Conservation (phyloP, 64 coral and sea anemone genomes). For the Stichodactyla helianthus region DNA sequence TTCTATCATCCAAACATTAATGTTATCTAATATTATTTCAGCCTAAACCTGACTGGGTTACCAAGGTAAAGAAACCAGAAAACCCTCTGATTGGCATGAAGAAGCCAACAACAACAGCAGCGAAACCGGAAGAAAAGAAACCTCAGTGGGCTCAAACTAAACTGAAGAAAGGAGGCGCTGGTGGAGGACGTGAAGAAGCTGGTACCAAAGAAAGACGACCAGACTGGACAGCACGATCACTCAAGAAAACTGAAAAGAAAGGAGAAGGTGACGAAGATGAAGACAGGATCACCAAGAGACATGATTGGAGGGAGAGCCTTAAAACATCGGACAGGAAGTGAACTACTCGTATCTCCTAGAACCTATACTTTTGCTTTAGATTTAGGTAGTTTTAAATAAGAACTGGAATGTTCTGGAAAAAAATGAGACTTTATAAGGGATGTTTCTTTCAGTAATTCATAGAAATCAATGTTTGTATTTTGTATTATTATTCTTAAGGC, state of each 20-base stretch:
- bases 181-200: conserved; percentile 1
- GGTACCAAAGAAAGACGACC: conserved; percentile 35
- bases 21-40: not conserved
- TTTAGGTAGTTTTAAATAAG: not conserved
- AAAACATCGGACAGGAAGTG: conserved; percentile 27
- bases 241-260: conserved; percentile 67
- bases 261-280: conserved; percentile 20
- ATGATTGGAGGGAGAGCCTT: conserved; percentile 53
- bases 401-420: not conserved
- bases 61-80: conserved; percentile 58
- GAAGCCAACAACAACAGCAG: conserved; percentile 13
- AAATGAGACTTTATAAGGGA: not conserved
- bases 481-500: not conserved
- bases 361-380: not conserved
- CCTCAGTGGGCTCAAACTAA: conserved; percentile 51
- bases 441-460: not conserved
- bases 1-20: not conserved
- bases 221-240: conserved; percentile 49
- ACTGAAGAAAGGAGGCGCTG: conserved; percentile 46
- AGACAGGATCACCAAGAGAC: conserved; percentile 13
- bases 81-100: conserved; percentile 38
- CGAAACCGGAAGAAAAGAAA: conserved; percentile 37
- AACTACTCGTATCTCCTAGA: not conserved
- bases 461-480: not conserved
- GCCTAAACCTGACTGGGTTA: conserved; percentile 54